Base-by-base conservation (phyloP, 2,797 vertebrate genomes). In the Sciurus vulgaris region DNA sequence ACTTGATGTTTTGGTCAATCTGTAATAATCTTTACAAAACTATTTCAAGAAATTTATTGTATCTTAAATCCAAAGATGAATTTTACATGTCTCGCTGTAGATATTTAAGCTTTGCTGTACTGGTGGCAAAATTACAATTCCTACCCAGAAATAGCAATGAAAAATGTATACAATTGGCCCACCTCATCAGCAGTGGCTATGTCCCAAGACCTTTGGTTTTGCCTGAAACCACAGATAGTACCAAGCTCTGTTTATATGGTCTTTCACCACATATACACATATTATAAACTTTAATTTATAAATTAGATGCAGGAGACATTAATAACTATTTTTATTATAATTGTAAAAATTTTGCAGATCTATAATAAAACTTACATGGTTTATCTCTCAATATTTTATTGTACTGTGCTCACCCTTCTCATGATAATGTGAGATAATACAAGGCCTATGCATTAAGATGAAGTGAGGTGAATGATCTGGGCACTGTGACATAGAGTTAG, bases 61-160 rank as follows among this genome's bases (percentile, higher is more conserved):
- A 65, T 51, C 47, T 83, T 94, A 86, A 86, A 72, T 22, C 47
- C 38, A 92, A 97, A 96, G 38, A 88, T 47, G 77, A 59, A 89
- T 93, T 76, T 83, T 97, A 76, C 83, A 56, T 56, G 18, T 49
- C 20, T 67, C 79, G 14, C 26, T 59, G 89, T 18, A 91, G 61
- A 92, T 38, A 96, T 76, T 2, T 20, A 65, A 82, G 20, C 30
- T 85, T 74, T 93, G 24, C 18, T 83, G 3, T 78, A 61, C 11
- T 84, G 56, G 41, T 28, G 82, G 67, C 30, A 88, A 92, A 83
- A 82, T 72, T 92, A 83, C 88, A 83, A 93, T 76, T 78, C 8
- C 59, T 89, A 93, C 17, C 38, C 65, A 86, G n/a, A 97, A 96
- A 79, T 47, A 77, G 26, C 59, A 94, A 83, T 41, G 17, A 5